Evolutionary conservation across 2,113 vertebrate genomes (phyloP), one percentile per base, ranked within the genome.

Genomic region (Tragelaphus scriptus): DNA sequence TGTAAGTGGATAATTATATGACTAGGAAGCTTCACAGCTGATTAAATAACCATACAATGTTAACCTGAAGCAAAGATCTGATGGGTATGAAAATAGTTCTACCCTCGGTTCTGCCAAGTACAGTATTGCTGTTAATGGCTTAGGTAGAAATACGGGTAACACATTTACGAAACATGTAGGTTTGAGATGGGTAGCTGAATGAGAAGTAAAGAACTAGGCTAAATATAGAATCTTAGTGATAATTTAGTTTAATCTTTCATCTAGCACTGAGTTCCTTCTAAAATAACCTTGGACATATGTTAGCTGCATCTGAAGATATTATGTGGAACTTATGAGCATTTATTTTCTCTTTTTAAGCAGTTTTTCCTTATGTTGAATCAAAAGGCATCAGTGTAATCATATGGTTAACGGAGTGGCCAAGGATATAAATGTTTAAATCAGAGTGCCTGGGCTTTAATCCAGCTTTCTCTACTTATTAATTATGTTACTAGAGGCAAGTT

Each of bases 311-410:
- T 79, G 79, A 91, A 86, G 61, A 75, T 75, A 88, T 3, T 9
- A 49, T 17, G 15, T 65, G 23, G 23, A 80, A 59, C 6, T 82
- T 88, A 49, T 0, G 3, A 80, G 15, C 49, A 87, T 95, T 89
- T 96, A 90, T 95, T 85, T 96, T 97, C 75, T 90, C 2, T 36
- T 80, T 92, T 80, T 87, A 21, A 71, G 79, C 19, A 79, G 12
- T 47, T 90, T 75, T 88, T 88, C 26, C 71, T 86, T 40, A 77
- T 28, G 21, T 86, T 71, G 8, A 53, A 49, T 95, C 12, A 91
- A 71, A 88, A 88, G 53, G 26, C 23, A 85, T 71, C 32, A 53
- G 16, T 58, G 40, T 90, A 17, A 77, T 17, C 40, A 75, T 8
- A 16, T 55, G 55, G 30, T 63, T 47, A 30, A 5, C 4, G 3